phyloP scores from a whole-genome alignment of 2,113 vertebrate species.

The Synodontis membranacea region DNA sequence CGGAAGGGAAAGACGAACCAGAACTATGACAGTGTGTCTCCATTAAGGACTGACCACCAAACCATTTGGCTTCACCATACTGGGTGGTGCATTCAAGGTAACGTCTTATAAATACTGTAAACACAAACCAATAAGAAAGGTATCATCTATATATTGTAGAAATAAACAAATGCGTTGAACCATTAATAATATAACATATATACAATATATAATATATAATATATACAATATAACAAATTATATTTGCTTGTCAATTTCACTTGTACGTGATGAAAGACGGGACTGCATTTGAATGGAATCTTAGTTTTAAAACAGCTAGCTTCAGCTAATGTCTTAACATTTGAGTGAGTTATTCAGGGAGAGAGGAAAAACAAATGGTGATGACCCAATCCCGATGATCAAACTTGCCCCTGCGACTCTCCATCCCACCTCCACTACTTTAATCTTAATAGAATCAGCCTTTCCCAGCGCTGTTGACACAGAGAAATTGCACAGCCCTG shows the following conservation, averaged over 20 bases:
- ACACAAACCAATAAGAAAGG: neutral
- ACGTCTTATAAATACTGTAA: neutral
- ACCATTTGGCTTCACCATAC: neutral
- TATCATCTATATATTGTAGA: neutral
- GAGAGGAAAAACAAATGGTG: constrained; percentile 63
- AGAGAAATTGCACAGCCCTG: constrained; percentile 95
- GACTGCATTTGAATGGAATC: neutral
- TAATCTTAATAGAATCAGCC: constrained; percentile 99
- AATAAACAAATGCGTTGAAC: neutral
- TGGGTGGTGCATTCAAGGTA: neutral
- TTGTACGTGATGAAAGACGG: neutral
- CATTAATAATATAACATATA: no score
- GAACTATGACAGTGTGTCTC: neutral
- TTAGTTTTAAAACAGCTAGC: neutral
- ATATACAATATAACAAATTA: no score
- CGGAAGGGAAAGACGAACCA: neutral
- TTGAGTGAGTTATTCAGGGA: constrained; percentile 53
- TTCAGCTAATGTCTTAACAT: constrained; percentile 1
- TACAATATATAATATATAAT: no score
- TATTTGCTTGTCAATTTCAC: neutral
- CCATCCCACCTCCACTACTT: constrained; percentile 69
- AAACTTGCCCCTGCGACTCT: constrained; percentile 87
- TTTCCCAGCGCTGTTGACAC: constrained; percentile 91
- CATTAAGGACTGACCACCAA: neutral
- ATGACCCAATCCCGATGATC: constrained; percentile 83